Evolutionary conservation across 2,888 invertebrate species (phyloP), one percentile per base, ranked within the genome.

Genomic region (Hecatera dysodea): DNA sequence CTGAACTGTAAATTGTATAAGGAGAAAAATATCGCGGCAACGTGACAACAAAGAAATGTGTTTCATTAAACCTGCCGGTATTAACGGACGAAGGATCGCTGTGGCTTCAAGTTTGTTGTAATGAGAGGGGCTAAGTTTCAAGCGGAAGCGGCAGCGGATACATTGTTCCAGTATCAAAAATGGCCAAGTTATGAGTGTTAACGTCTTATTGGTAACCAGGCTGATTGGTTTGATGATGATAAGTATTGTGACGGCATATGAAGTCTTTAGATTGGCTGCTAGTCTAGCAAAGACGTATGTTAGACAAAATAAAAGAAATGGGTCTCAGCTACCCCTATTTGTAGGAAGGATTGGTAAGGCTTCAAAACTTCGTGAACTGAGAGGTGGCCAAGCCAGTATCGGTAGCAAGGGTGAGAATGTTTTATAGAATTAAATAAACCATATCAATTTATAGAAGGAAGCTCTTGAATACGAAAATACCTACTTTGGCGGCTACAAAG

Each of bases 61-160:
- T 93, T 94, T 93, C 93, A 94, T 93, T 94, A 93, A 93, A 93
- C 81, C 75, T 71, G 67, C 65, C 50, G 81, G 80, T 82, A 84
- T 84, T 79, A 84, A 53, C 67, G 24, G n/a, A 24, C 66, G 71
- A 77, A 55, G 65, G 42, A 77, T 72, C 72, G 73, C 52, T 80
- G 79, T 36, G 80, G 74, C 60, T 67, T 55, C 60, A 59, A 72
- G 59, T 60, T 22, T n/a, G n/a, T 63, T 75, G 61, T 61, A 29
- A 56, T 33, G 33, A 73, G 39, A 8, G 7, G 24, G 22, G 19
- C 3, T 1, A 48, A 60, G 67, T 44, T 7, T 61, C 1, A 22
- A 22, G 59, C 17, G 19, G 9, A 4, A 9, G 48, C 67, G 60
- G 15, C 0, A 2, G 69, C 29, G 63, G 46, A 2, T n/a, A n/a